Evolutionary conservation across 2,888 invertebrate genomes (phyloP).

Genomic region (Pachycephus smyrnensis): DNA sequence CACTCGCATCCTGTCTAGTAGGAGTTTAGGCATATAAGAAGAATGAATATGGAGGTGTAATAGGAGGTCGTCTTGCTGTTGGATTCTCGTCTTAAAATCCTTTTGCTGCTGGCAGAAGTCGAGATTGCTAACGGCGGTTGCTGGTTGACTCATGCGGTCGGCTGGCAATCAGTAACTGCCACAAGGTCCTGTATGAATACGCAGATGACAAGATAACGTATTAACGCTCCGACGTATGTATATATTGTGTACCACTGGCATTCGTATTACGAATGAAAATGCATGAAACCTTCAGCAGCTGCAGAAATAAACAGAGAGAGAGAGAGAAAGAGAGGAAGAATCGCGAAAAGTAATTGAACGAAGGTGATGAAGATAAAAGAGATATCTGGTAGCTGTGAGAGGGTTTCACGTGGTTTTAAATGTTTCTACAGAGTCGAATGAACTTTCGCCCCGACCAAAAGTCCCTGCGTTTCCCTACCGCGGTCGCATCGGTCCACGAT

Average conservation of each 20-base stretch:
- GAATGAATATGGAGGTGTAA: background rate
- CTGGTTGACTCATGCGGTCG: conserved; percentile 46
- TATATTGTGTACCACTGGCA: conserved; percentile 24
- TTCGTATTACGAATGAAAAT: background rate
- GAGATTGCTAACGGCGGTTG: conserved; percentile 41
- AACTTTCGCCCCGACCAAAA: conserved; percentile 22
- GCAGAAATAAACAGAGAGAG: background rate
- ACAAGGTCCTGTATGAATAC: conserved; percentile 30
- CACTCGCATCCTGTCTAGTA: background rate
- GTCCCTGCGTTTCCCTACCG: background rate
- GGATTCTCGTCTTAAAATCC: background rate
- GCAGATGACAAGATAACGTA: conserved; percentile 36
- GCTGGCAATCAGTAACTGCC: conserved; percentile 44
- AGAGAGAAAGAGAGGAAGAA: too few relatives aligned
- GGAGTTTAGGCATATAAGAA: background rate
- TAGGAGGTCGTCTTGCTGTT: background rate
- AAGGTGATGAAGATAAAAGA: background rate
- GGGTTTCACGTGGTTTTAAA: conserved; percentile 27
- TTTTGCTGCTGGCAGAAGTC: conserved; percentile 26
- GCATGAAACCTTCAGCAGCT: background rate
- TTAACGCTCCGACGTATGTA: conserved; percentile 30
- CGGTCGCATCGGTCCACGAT: background rate
- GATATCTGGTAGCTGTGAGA: conserved; percentile 8
- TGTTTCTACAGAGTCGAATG: conserved; percentile 36
- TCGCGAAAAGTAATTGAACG: too few relatives aligned